Conservation (phyloP, 2,113 vertebrate species). For the Eudyptes chrysolophus region DNA sequence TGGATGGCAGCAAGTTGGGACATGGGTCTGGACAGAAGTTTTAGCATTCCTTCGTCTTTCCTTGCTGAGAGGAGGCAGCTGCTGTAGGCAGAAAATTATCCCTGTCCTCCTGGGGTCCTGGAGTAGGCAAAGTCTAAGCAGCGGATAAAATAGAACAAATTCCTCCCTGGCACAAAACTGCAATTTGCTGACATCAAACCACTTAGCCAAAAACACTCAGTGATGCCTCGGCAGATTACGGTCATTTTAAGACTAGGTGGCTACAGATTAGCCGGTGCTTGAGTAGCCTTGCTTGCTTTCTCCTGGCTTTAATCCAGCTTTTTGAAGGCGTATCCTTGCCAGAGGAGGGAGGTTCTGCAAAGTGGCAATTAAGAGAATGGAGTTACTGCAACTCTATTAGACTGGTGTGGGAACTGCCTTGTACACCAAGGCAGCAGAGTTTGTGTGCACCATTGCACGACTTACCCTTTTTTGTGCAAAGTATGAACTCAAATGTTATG, state of each 20-base stretch:
- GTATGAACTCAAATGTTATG: rapidly evolving
- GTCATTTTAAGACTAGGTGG: not conserved
- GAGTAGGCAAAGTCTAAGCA: not conserved
- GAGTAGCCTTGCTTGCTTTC: not conserved
- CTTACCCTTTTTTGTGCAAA: not conserved
- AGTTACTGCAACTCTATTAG: not conserved
- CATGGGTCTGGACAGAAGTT: not conserved
- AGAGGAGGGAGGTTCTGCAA: not conserved
- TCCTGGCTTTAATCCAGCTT: not conserved
- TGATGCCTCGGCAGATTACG: not conserved
- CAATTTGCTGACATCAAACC: not conserved
- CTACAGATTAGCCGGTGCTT: not conserved
- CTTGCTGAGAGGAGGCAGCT: not conserved
- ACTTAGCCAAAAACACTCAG: not conserved
- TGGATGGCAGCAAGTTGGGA: not conserved
- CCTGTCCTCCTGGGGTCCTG: not conserved
- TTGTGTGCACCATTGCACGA: not conserved
- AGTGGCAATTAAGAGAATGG: not conserved
- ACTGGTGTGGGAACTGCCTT: not conserved
- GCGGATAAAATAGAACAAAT: not conserved
- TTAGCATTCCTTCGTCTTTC: not conserved
- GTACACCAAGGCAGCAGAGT: not conserved
- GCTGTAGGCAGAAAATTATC: not conserved
- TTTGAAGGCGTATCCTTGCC: not conserved
- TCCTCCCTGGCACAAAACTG: not conserved